Evolutionary conservation across 1,140 invertebrate species (phyloP), one percentile per base, ranked within the genome.

Genomic region (Leptopilina boulardi): DNA sequence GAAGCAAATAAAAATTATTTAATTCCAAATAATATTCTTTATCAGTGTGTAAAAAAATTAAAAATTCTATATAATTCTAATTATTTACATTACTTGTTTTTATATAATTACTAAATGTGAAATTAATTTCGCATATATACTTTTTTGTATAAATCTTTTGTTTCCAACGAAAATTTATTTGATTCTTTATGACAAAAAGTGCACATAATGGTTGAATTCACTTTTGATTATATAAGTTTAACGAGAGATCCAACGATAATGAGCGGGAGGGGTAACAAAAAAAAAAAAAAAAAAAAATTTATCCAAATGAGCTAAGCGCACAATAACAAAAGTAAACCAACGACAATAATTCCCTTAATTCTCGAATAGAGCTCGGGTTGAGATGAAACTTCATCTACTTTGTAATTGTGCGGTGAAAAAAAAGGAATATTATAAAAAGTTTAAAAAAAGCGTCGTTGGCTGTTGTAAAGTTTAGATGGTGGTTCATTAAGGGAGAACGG

Each of bases 331-430:
- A 85, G 81, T 87, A 84, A 86, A 87, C 80, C 82, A 80, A 80
- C 81, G 83, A 84, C 82, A 87, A 85, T 87, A 87, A 88, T 86
- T 83, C 78, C 86, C 83, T 85, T 85, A 84, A 86, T 87, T 84
- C 75, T 41, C 51, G 76, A 71, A 73, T 78, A 71, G 51, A 72
- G 51, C 71, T 38, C n/a, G 73, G 77, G 73, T 71, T 42, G 59
- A 81, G 79, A 79, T 71, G 73, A 78, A 83, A 82, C 73, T 85
- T 84, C 75, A 77, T 73, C 77, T 77, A 78, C 78, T 83, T 80
- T 78, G 80, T 78, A 78, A 84, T 81, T 81, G 80, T 74, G n/a
- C n/a, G 82, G 77, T 74, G 73, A 74, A 78, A 79, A 79, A 83
- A 79, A 79, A 83, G 54, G 78, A 78, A 70, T 66, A 76, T 71